phyloP scores from a whole-genome alignment of 2,797 vertebrate genomes.

The Leucoraja ocellata region DNA sequence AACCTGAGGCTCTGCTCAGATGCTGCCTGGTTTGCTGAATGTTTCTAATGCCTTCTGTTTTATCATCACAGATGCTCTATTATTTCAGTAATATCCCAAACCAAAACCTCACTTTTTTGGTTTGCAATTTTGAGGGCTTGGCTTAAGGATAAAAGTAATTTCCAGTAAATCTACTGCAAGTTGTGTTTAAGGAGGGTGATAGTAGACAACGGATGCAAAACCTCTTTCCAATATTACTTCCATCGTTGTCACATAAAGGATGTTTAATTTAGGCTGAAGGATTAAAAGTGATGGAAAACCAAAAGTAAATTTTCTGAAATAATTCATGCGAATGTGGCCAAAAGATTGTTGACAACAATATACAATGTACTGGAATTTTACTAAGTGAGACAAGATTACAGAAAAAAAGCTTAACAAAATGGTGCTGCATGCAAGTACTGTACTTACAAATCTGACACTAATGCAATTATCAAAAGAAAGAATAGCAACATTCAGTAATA shows the following conservation, averaged over 20 bases:
- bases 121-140: background rate
- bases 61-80: background rate
- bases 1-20: background rate
- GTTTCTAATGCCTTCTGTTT: background rate
- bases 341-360: slow-evolving; percentile 31
- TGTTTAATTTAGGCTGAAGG: background rate
- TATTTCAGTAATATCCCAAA: background rate
- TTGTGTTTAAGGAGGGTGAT: background rate
- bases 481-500: slow-evolving; percentile 29
- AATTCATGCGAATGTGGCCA: background rate
- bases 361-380: slow-evolving; percentile 38
- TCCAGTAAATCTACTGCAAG: background rate
- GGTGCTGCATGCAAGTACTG: slow-evolving; percentile 64
- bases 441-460: slow-evolving; percentile 45
- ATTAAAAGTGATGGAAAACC: slow-evolving; percentile 1
- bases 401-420: slow-evolving; percentile 61
- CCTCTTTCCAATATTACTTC: background rate
- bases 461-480: slow-evolving; percentile 35
- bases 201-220: background rate
- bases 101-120: background rate
- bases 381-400: slow-evolving; percentile 52
- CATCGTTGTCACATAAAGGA: background rate
- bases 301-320: background rate
- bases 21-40: background rate
- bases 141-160: background rate